These are phyloP conservation scores for Volucella inanis DNA, from an alignment of 2,888 invertebrate species.

Conservation along the genomic window DNA sequence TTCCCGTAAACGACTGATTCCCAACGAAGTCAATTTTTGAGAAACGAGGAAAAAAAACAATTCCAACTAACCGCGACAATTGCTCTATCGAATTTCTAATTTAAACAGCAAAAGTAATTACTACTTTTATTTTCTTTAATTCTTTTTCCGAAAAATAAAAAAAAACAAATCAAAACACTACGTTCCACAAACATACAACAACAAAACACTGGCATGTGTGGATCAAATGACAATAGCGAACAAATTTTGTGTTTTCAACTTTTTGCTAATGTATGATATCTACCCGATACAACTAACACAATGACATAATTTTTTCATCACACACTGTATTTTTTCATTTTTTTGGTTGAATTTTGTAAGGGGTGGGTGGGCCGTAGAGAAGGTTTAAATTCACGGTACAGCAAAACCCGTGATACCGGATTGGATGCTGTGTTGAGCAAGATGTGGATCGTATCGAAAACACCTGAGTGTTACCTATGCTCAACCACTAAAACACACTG, in stretches of 20 bases:
- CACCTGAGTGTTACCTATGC: conserved; percentile 49
- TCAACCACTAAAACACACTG: too few species aligned
- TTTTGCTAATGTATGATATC: conserved; percentile 29
- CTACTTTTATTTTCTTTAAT: conserved; percentile 6
- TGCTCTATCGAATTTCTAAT: conserved; percentile 1
- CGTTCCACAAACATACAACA: conserved; percentile 40
- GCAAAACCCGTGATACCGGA: conserved; percentile 75
- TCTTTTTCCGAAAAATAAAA: not conserved
- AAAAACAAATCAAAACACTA: not conserved
- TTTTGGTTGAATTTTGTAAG: not conserved
- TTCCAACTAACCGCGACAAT: not conserved
- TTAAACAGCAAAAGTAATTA: conserved; percentile 11
- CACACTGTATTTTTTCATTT: conserved; percentile 48
- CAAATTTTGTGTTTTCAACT: conserved; percentile 32
- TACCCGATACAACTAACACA: conserved; percentile 64
- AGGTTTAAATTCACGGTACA: conserved; percentile 38
- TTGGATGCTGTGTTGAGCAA: conserved; percentile 75
- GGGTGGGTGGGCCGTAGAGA: not conserved
- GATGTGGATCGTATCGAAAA: conserved; percentile 58
- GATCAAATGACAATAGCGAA: conserved; percentile 12
- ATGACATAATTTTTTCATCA: conserved; percentile 67
- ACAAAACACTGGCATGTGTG: conserved; percentile 26
- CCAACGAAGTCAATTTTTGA: conserved; percentile 2
- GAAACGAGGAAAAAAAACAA: not conserved
- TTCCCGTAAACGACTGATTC: conserved; percentile 12